A percentile compares a stretch with the other conserved stretches of the same genome.
Evolutionary conservation across 2,797 vertebrate genomes (phyloP).

Genomic region (Bucorvus abyssinicus): DNA sequence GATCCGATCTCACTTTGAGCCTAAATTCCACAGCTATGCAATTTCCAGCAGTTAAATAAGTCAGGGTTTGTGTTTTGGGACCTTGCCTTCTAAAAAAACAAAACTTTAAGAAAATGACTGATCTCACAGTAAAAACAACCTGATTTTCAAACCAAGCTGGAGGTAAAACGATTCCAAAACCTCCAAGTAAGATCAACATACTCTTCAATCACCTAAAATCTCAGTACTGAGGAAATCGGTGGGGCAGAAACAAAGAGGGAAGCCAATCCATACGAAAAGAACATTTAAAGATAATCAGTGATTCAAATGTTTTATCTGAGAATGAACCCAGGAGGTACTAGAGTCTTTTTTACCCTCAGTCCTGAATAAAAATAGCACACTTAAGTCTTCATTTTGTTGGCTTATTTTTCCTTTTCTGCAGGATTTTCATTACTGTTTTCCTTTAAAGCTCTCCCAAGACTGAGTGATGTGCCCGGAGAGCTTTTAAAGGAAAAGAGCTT

Average conservation of each 20-base stretch:
- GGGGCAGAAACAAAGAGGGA: not conserved
- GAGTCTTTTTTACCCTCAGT: not conserved
- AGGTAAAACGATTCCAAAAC: not conserved
- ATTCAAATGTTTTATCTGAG: not conserved
- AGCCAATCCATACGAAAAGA: not conserved
- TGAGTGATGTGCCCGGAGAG: not conserved
- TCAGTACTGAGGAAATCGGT: not conserved
- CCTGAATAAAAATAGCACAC: conserved; percentile 25
- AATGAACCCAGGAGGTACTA: not conserved
- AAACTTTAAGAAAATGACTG: not conserved
- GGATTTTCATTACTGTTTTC: conserved; percentile 44
- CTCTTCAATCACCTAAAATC: not conserved
- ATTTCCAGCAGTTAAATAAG: not conserved
- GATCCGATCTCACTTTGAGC: too few species aligned
- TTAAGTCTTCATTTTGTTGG: conserved; percentile 44
- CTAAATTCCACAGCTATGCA: not conserved
- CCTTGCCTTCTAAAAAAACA: not conserved
- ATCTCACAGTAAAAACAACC: not conserved
- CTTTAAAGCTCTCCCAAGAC: conserved; percentile 37
- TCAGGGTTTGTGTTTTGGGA: not conserved
- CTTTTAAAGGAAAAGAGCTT: conserved; percentile 41
- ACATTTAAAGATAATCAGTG: not conserved
- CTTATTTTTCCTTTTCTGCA: conserved; percentile 51
- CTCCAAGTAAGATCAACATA: not conserved
- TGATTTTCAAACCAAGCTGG: not conserved